Evolutionary conservation across 2,113 vertebrate genomes (phyloP).

Genomic region (Casuarius casuarius): DNA sequence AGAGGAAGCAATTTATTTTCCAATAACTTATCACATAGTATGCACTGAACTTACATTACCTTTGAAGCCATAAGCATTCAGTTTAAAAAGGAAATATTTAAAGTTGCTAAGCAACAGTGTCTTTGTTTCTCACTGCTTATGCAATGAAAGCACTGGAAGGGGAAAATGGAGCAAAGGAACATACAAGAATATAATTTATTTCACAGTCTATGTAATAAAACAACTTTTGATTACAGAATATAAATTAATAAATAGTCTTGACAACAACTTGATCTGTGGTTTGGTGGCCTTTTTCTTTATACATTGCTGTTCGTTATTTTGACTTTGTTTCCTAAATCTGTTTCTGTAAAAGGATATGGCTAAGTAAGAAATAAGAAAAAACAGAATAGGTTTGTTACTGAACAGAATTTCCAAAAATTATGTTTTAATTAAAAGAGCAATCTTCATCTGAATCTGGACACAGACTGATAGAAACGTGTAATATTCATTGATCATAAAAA

Average conservation of each 20-base stretch:
- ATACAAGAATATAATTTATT: not conserved
- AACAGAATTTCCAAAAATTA: not conserved
- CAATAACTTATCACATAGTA: not conserved
- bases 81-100: not conserved
- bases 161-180: slow-evolving; percentile 3
- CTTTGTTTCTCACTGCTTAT: slow-evolving; percentile 5
- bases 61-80: not conserved
- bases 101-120: slow-evolving; percentile 41
- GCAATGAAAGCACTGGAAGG: not conserved
- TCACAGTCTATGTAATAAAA: not conserved
- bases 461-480: not conserved
- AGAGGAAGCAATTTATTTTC: slow-evolving; percentile 27
- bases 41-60: not conserved
- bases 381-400: not conserved
- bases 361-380: not conserved
- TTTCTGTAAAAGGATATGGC: not conserved
- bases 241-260: not conserved
- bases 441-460: not conserved
- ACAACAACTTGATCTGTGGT: not conserved
- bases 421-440: not conserved
- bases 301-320: not conserved
- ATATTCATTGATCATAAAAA: not conserved
- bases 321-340: not conserved
- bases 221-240: not conserved
- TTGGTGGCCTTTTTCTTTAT: not conserved